Conservation (phyloP, 2,888 invertebrate genomes). For the Eurytoma californica region DNA sequence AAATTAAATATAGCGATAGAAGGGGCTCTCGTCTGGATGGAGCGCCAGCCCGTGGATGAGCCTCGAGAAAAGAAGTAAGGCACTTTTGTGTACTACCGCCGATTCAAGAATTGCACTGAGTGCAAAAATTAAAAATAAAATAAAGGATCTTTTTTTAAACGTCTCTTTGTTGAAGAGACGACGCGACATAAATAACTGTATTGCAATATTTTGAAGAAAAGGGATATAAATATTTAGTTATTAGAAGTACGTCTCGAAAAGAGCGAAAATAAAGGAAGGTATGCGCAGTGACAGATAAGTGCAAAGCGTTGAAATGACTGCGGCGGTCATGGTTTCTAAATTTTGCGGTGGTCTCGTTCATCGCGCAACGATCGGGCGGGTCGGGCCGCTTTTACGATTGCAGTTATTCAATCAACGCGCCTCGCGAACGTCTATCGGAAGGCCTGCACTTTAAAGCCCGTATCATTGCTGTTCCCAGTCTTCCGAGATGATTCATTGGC, state of each 20-base stretch:
- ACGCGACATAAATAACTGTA: no score
- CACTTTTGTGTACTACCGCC: no score
- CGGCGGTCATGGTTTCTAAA: slow-evolving; percentile 67
- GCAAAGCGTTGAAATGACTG: slow-evolving; percentile 65
- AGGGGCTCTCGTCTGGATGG: slow-evolving; percentile 29
- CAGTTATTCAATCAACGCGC: slow-evolving; percentile 60
- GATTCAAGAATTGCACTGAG: no score
- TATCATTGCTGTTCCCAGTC: slow-evolving; percentile 54
- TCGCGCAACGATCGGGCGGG: slow-evolving; percentile 32
- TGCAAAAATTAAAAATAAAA: no score
- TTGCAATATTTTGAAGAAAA: no score
- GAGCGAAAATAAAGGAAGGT: slow-evolving; percentile 16
- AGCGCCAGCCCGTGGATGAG: background rate
- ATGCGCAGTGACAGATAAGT: slow-evolving; percentile 68
- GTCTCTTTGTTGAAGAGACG: no score
- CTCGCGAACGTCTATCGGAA: slow-evolving; percentile 58
- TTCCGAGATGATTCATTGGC: slow-evolving; percentile 50
- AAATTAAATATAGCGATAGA: slow-evolving; percentile 70
- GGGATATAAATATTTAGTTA: background rate
- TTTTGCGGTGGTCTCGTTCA: slow-evolving; percentile 62
- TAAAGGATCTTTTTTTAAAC: no score
- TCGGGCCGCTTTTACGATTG: slow-evolving; percentile 55
- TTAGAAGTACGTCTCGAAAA: slow-evolving; percentile 30
- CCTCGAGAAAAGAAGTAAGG: slow-evolving; percentile 11
- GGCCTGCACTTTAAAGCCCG: slow-evolving; percentile 53